Evolutionary conservation across 2,888 invertebrate species (phyloP).

Genomic region (Andricus quercusramuli): DNA sequence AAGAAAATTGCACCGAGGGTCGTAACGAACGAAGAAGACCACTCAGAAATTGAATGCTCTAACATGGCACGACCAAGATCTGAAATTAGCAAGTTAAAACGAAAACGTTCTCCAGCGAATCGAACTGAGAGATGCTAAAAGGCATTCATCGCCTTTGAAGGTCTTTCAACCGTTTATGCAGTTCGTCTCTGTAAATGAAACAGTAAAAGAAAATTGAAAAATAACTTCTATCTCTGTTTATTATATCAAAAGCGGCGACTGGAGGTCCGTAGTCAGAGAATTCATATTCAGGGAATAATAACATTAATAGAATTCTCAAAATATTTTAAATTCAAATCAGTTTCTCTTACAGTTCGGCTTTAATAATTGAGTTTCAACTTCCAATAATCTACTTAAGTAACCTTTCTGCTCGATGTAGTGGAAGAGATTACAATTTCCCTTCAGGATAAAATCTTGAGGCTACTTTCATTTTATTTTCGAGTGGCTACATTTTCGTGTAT

Average conservation of each 20-base stretch:
- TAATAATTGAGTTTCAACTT: slow-evolving; percentile 29
- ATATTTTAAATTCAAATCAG: slow-evolving; percentile 17
- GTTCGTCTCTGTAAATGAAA: neutral
- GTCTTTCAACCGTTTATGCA: slow-evolving; percentile 33
- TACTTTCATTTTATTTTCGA: neutral
- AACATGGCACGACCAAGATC: slow-evolving; percentile 42
- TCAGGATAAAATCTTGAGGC: neutral
- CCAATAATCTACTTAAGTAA: neutral
- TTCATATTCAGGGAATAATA: no score
- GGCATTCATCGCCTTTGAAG: slow-evolving; percentile 11
- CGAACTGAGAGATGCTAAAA: slow-evolving; percentile 6
- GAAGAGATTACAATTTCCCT: neutral
- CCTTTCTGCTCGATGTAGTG: neutral
- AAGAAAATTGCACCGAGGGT: slow-evolving; percentile 28
- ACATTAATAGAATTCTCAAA: neutral
- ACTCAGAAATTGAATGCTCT: slow-evolving; percentile 32
- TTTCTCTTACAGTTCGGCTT: slow-evolving; percentile 12
- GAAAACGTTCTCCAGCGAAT: slow-evolving; percentile 23
- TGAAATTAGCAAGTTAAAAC: slow-evolving; percentile 54
- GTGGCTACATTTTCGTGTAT: neutral
- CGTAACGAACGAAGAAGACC: slow-evolving; percentile 12
- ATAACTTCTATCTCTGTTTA: neutral
- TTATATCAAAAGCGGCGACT: neutral
- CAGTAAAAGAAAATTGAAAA: slow-evolving; percentile 5
- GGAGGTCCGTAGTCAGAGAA: neutral